Base-by-base conservation (phyloP, 2,888 invertebrate species). In the Tipula lateralis region DNA sequence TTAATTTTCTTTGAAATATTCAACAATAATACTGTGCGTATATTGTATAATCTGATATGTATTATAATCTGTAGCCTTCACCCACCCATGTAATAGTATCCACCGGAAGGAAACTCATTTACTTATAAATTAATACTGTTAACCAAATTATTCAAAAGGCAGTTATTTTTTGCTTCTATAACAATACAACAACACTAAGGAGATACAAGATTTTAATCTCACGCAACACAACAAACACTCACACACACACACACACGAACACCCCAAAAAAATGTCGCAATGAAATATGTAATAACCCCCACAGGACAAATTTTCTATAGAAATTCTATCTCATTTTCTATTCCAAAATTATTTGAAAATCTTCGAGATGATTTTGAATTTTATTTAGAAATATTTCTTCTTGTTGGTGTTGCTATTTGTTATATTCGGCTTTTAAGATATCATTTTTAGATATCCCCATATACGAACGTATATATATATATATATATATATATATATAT, bases 171-270 rank as follows among this genome's bases (percentile, higher is more conserved):
- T 24, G n/a, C 24, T 66, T 24, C 24, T 66, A 24, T 66, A 66
- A 66, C 66, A 66, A 66, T 66, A 66, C 66, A 24, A 66, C 66
- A 24, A 66, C 24, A 66, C 66, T 66, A 66, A 66, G 24, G 7
- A 2, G 9, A 66, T 24, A 7, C 66, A 7, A 66, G 66, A 66
- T 66, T 66, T 66, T 66, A 66, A 66, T 66, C 66, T 66, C 66
- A 66, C 50, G 50, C 66, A 66, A 66, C 66, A 66, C 66, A 66
- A 19, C 66, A 66, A 66, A 44, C 66, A 24, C n/a, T n/a, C n/a
- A n/a, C n/a, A n/a, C n/a, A n/a, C n/a, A n/a, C n/a, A n/a, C n/a
- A n/a, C n/a, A n/a, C n/a, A n/a, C n/a, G n/a, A n/a, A n/a, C n/a
- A n/a, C n/a, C n/a, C n/a, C n/a, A n/a, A n/a, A n/a, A 66, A 66